Evolutionary conservation across 2,888 invertebrate genomes (phyloP).

Genomic region (Acanthoscelides obtectus): DNA sequence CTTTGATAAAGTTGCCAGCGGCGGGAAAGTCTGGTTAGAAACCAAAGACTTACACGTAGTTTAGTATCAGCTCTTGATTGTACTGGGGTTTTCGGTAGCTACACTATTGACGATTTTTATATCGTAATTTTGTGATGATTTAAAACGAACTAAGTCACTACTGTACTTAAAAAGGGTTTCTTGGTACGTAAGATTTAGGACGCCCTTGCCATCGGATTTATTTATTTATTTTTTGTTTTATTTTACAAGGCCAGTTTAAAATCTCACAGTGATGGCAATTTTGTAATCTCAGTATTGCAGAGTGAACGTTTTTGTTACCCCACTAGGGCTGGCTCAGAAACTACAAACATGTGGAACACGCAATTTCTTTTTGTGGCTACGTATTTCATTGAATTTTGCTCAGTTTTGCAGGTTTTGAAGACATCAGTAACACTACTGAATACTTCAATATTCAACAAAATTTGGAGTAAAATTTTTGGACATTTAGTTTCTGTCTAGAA

Average conservation of each 20-base stretch:
- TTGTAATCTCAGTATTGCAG: no score
- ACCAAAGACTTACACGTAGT: conserved; percentile 45
- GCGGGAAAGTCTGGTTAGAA: conserved; percentile 32
- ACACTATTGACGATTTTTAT: conserved; percentile 26
- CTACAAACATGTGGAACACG: no score
- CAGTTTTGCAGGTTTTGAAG: no score
- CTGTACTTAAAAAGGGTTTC: conserved; percentile 34
- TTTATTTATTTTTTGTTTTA: conserved; percentile 14
- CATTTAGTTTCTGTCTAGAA: conserved; percentile 20
- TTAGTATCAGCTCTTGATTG: conserved; percentile 31
- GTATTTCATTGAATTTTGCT: no score
- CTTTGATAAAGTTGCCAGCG: conserved; percentile 14
- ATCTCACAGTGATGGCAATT: no score
- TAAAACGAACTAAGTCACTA: conserved; percentile 42
- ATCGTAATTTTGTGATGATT: conserved; percentile 39
- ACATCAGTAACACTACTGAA: no score
- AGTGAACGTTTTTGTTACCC: no score
- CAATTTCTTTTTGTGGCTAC: no score
- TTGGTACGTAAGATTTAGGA: conserved; percentile 5
- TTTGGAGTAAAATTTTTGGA: no score
- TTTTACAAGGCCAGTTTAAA: conserved; percentile 16
- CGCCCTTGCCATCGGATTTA: conserved; percentile 24
- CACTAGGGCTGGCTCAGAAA: no score
- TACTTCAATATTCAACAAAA: no score
- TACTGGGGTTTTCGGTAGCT: no score